Conservation (phyloP, 2,797 vertebrate genomes). For the Helicolenus hilgendorfi region DNA sequence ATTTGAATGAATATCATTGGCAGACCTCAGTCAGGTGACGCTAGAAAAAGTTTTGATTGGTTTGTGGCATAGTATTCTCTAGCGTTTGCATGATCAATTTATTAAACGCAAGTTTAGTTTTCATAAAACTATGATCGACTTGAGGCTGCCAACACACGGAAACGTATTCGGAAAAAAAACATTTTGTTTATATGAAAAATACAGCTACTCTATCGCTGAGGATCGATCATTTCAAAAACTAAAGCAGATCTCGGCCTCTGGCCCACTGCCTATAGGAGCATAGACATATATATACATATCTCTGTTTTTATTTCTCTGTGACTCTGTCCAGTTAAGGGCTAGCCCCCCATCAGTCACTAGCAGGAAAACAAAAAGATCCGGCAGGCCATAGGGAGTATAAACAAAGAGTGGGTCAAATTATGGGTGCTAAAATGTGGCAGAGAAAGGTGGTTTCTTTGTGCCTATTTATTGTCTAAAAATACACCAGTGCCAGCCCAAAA, state of each 20-base stretch:
- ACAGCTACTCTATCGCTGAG: background rate
- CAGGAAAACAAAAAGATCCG: slow-evolving; percentile 74
- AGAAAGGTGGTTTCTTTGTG: slow-evolving; percentile 78
- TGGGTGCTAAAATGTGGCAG: slow-evolving; percentile 79
- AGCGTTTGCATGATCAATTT: background rate
- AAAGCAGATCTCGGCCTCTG: background rate
- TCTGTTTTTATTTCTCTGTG: slow-evolving; percentile 32
- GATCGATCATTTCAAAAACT: background rate
- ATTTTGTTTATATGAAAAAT: background rate
- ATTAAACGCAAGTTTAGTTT: background rate
- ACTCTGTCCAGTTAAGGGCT: slow-evolving; percentile 36
- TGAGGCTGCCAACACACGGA: background rate
- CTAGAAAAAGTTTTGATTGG: background rate
- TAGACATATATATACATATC: background rate
- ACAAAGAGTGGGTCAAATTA: slow-evolving; percentile 85
- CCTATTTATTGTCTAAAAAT: slow-evolving; percentile 83
- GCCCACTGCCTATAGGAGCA: background rate
- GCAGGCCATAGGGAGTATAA: slow-evolving; percentile 60
- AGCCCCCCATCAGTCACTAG: slow-evolving; percentile 75
- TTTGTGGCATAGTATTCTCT: background rate
- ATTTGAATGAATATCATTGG: background rate
- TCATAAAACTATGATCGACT: background rate
- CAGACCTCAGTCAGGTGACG: background rate
- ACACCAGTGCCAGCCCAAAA: slow-evolving; percentile 60
- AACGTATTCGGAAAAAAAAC: background rate